Evolutionary conservation across 2,797 vertebrate genomes (phyloP).

Genomic region (Borostomias antarcticus): DNA sequence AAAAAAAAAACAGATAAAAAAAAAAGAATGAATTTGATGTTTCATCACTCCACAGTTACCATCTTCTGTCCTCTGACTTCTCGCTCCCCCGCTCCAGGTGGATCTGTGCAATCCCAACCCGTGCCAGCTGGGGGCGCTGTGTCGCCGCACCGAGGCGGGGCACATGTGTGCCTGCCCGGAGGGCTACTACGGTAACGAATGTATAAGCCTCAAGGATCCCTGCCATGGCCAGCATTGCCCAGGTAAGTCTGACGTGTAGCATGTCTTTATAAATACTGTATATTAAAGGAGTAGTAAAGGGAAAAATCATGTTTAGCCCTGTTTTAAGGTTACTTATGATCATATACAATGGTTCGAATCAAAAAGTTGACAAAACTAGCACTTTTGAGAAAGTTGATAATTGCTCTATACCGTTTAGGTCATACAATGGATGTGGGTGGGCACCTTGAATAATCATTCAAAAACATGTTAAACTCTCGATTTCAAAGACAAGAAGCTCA

Average conservation of each 20-base stretch:
- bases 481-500: too few species aligned
- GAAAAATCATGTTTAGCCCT: too few species aligned
- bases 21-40: background rate
- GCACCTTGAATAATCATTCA: too few species aligned
- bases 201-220: conserved; percentile 65
- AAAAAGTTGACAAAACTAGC: too few species aligned
- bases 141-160: conserved; percentile 66
- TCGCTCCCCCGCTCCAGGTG: conserved; percentile 55
- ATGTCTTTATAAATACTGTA: background rate
- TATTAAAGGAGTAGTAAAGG: too few species aligned
- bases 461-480: too few species aligned
- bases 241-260: conserved; percentile 54
- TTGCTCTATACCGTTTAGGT: too few species aligned
- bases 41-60: background rate
- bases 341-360: too few species aligned
- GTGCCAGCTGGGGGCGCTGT: conserved; percentile 74
- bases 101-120: conserved; percentile 79
- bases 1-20: background rate
- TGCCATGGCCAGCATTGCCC: conserved; percentile 75
- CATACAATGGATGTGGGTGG: too few species aligned
- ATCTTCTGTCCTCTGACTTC: background rate
- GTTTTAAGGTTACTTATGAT: too few species aligned
- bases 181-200: conserved; percentile 73
- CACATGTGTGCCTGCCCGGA: conserved; percentile 76
- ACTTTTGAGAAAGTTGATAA: too few species aligned